Evolutionary conservation across 1,140 invertebrate species (phyloP).

Genomic region (Ceratosolen solmsi): DNA sequence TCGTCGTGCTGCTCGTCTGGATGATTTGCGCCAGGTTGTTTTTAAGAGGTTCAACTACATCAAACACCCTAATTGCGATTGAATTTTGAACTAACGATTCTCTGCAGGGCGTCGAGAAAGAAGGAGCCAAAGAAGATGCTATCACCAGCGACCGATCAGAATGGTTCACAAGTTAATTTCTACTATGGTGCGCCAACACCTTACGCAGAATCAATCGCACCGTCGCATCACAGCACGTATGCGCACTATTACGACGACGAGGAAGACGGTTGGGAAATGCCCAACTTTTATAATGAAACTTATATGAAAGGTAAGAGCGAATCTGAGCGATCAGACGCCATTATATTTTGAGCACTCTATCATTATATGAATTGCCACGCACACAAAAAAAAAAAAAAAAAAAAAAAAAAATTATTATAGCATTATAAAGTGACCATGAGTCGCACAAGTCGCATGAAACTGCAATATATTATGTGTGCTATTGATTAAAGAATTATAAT

Average conservation of each 20-base stretch:
- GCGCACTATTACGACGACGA: slow-evolving; percentile 96
- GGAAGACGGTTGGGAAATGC: slow-evolving; percentile 97
- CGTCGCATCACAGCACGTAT: slow-evolving; percentile 95
- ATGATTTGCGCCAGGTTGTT: slow-evolving; percentile 93
- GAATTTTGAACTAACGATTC: slow-evolving; percentile 25
- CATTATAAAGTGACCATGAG: background rate
- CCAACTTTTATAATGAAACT: slow-evolving; percentile 97
- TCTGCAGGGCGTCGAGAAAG: slow-evolving; percentile 81
- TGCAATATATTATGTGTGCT: slow-evolving; percentile 44
- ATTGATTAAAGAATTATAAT: background rate
- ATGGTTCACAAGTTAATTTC: slow-evolving; percentile 95
- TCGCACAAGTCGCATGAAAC: slow-evolving; percentile 29
- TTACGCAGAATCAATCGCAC: slow-evolving; percentile 95
- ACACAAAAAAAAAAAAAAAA: slow-evolving; percentile 36
- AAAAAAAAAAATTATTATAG: background rate
- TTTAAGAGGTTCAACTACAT: no score
- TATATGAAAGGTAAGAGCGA: slow-evolving; percentile 87
- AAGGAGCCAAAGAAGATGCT: slow-evolving; percentile 92
- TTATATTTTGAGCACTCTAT: slow-evolving; percentile 52
- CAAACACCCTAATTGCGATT: no score
- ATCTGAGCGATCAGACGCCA: slow-evolving; percentile 53
- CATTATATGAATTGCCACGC: slow-evolving; percentile 42
- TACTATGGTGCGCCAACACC: slow-evolving; percentile 94
- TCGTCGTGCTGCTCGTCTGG: slow-evolving; percentile 94
- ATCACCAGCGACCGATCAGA: slow-evolving; percentile 88